Base-by-base conservation (phyloP, 2,888 invertebrate species). In the Drosophila ochracea region DNA sequence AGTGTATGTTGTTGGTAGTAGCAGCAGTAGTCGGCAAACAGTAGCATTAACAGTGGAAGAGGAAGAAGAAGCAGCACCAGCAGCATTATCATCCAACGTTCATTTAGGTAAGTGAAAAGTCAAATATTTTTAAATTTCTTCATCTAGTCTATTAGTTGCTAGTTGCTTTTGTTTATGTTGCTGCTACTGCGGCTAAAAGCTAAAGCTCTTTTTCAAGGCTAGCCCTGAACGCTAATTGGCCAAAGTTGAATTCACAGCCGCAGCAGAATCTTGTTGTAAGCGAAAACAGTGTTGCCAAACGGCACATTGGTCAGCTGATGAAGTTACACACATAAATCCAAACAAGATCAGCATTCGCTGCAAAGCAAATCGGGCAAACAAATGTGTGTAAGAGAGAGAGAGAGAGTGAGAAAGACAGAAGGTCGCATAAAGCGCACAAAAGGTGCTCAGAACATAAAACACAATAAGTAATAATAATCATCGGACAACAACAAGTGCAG, bases 1-100 rank as follows among this genome's bases (percentile, higher is more conserved):
- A 91, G 90, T 92, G 92, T 91, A 91, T 92, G 85, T 86, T 90
- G 91, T 89, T 92, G 82, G 57, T 58, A 58, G 91, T 92, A 83
- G 91, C 89, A 86, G 82, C 82, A 89, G 78, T 80, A 83, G 82
- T 85, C 77, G 88, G 83, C 83, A 85, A 89, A 72, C 73, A 82
- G 73, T 73, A 84, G 77, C 83, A 84, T 78, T 84, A 83, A 81
- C 72, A 79, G 80, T 82, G 83, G 86, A 75, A 77, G 80, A 62
- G 69, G 67, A 61, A 74, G 66, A 71, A 68, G 78, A 64, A 78
- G 71, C 68, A 87, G 69, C 80, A 77, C 78, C 74, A 88, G 72
- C 79, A 78, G 82, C 73, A 89, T 81, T 87, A 89, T 84, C 86
- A 87, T 82, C 82, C 78, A 87, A 79, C 83, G 69, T 84, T 85